Conservation (phyloP, 2,888 invertebrate genomes). For the Pachydiplax longipennis region DNA sequence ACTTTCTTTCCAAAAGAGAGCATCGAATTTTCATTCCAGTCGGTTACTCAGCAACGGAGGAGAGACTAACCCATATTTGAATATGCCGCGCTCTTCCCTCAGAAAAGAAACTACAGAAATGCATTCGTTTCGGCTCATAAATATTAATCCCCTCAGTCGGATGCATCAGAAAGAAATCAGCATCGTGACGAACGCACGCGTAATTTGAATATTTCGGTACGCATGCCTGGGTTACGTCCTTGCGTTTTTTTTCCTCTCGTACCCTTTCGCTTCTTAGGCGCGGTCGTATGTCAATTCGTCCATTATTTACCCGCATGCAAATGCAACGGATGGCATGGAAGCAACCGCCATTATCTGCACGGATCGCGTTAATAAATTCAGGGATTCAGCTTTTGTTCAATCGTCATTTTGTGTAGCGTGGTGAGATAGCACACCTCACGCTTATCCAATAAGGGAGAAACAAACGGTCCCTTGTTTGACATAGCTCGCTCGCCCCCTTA, state of each 20-base stretch:
- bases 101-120: neutral
- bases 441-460: neutral
- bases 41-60: too few species aligned
- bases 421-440: neutral
- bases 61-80: neutral
- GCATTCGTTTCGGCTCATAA: neutral
- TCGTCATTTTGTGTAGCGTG: neutral
- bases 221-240: neutral
- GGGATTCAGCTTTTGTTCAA: neutral
- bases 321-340: neutral
- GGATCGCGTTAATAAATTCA: neutral
- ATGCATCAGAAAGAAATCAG: neutral
- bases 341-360: neutral
- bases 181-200: neutral
- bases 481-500: neutral
- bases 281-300: neutral
- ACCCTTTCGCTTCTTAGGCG: neutral
- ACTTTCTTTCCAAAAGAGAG: too few species aligned
- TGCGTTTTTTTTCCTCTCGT: neutral
- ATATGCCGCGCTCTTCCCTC: neutral
- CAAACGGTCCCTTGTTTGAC: neutral
- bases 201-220: neutral
- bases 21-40: too few species aligned
- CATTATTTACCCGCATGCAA: neutral
- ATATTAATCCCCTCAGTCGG: neutral